Evolutionary conservation across 2,797 vertebrate species (phyloP).

Genomic region (Pseudomugil gertrudae): DNA sequence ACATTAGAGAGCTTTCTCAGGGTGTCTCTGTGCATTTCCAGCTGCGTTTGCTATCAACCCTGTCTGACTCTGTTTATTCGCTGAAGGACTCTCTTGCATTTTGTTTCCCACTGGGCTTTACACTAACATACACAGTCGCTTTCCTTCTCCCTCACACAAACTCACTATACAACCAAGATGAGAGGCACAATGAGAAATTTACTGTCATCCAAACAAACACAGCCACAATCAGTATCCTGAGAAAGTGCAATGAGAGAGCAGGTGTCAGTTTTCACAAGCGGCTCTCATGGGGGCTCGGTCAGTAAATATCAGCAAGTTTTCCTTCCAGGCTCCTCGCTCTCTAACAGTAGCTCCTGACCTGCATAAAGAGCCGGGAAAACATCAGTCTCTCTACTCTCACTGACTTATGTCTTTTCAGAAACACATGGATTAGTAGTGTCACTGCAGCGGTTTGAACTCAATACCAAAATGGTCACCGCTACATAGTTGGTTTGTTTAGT

Average conservation of each 20-base stretch:
- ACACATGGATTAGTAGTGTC: no score
- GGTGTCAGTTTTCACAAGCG: slow-evolving; percentile 83
- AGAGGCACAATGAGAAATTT: slow-evolving; percentile 62
- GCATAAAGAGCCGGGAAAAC: slow-evolving; percentile 62
- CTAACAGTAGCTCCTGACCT: slow-evolving; percentile 54
- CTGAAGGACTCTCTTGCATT: slow-evolving; percentile 50
- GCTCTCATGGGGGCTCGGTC: slow-evolving; percentile 68
- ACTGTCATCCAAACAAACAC: slow-evolving; percentile 76
- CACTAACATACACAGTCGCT: slow-evolving; percentile 42
- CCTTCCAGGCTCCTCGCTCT: background rate
- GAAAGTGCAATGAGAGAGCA: slow-evolving; percentile 81
- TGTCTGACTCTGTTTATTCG: slow-evolving; percentile 72
- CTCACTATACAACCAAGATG: slow-evolving; percentile 46
- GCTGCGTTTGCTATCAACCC: slow-evolving; percentile 74
- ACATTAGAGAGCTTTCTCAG: slow-evolving; percentile 71
- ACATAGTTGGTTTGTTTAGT: no score
- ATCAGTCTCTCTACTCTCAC: slow-evolving; percentile 44
- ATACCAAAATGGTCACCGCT: no score
- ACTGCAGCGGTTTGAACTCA: no score
- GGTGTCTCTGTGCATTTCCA: slow-evolving; percentile 63
- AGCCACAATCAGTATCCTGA: slow-evolving; percentile 68
- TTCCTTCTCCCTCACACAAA: slow-evolving; percentile 14
- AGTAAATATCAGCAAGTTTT: slow-evolving; percentile 59
- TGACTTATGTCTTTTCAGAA: slow-evolving; percentile 20
- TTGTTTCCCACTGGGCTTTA: slow-evolving; percentile 69